A percentile compares a stretch with the other conserved stretches of the same genome.
phyloP scores from a whole-genome alignment of 2,888 invertebrate species.

The Criorhina ranunculi region DNA sequence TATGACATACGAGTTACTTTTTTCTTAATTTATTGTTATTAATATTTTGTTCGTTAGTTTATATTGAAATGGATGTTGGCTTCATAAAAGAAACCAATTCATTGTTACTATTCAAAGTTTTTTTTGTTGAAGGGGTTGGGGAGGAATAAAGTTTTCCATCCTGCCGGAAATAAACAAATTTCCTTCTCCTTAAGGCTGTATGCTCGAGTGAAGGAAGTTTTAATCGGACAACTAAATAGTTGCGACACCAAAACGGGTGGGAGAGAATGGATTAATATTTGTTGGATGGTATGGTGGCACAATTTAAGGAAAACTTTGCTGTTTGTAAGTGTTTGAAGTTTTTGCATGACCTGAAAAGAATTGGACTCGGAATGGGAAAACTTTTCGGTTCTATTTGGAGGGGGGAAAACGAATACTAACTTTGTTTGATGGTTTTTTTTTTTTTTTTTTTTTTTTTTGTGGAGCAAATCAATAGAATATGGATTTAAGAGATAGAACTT shows the following conservation, averaged over 20 bases:
- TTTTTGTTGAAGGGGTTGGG: background rate
- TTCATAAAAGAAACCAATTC: constrained; percentile 55
- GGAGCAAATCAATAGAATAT: constrained; percentile 60
- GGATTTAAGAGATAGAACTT: constrained; percentile 53
- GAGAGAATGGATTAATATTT: constrained; percentile 55
- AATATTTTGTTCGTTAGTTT: background rate
- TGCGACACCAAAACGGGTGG: constrained; percentile 46
- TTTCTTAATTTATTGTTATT: constrained; percentile 55
- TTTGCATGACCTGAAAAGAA: constrained; percentile 57
- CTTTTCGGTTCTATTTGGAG: constrained; percentile 11
- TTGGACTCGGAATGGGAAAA: constrained; percentile 50
- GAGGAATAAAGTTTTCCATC: background rate
- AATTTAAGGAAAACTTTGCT: constrained; percentile 53
- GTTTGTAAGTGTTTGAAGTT: constrained; percentile 49
- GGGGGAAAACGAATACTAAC: constrained; percentile 58
- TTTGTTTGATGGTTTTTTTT: constrained; percentile 41
- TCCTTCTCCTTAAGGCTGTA: constrained; percentile 15
- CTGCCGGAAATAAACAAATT: constrained; percentile 2
- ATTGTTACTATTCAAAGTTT: background rate
- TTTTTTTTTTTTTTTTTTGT: constrained; percentile 21
- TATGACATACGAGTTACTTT: constrained; percentile 22
- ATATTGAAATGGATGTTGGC: background rate
- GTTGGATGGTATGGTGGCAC: constrained; percentile 40
- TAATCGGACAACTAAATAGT: constrained; percentile 56
- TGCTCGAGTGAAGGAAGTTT: constrained; percentile 49